phyloP scores from a whole-genome alignment of 2,113 vertebrate species.

The Noturus placidus region DNA sequence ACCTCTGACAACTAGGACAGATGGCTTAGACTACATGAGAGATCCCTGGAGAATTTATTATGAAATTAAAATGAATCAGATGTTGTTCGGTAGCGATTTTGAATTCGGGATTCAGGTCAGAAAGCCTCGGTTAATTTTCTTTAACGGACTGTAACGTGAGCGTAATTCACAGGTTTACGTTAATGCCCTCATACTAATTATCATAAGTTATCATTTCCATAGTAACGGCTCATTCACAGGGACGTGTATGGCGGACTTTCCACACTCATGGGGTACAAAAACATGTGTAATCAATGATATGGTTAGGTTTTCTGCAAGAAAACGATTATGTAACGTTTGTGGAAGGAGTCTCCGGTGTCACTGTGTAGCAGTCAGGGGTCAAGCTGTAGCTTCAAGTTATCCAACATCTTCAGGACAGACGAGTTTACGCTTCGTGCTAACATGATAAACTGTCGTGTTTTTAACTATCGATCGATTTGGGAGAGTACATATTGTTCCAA shows the following conservation, averaged over 20 bases:
- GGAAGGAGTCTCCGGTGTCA: not conserved
- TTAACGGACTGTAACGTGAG: not conserved
- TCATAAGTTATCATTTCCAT: not conserved
- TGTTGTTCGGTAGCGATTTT: not conserved
- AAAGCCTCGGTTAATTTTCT: not conserved
- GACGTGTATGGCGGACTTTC: not conserved
- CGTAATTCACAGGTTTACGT: not conserved
- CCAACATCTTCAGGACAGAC: not conserved
- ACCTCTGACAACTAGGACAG: too few relatives aligned
- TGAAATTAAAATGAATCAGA: not conserved
- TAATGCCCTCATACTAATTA: not conserved
- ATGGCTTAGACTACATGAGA: too few relatives aligned
- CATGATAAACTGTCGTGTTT: too few relatives aligned
- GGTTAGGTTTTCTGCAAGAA: not conserved
- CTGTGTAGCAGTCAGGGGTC: not conserved
- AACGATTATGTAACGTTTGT: not conserved
- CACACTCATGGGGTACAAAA: not conserved
- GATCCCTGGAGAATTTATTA: too few relatives aligned
- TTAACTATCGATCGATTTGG: too few relatives aligned
- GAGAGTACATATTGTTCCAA: too few relatives aligned
- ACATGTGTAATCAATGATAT: not conserved
- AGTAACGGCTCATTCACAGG: not conserved
- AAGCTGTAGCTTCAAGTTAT: not conserved
- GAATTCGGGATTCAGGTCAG: not conserved
- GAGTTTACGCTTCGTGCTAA: not conserved